Conservation (phyloP, 2,888 invertebrate species). For the Dryobotodes eremita region DNA sequence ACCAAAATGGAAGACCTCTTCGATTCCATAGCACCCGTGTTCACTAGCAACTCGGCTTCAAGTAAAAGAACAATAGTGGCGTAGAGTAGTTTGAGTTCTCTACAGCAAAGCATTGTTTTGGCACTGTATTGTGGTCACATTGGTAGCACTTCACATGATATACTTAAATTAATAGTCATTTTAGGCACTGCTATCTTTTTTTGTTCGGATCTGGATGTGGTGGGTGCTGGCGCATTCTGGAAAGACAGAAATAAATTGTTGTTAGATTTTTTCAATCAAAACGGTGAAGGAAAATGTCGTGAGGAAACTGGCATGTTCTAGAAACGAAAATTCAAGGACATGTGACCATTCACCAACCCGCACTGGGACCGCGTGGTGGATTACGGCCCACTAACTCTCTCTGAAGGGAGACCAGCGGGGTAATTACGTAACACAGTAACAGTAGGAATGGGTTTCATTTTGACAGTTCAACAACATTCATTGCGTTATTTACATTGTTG, state of each 20-base stretch:
- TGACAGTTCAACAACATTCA: too few species aligned
- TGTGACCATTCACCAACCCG: not conserved
- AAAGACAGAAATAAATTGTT: constrained; percentile 68
- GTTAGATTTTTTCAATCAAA: not conserved
- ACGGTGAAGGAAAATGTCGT: too few species aligned
- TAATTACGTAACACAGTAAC: too few species aligned
- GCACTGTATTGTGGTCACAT: constrained; percentile 85
- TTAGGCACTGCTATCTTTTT: constrained; percentile 78
- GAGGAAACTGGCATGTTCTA: not conserved
- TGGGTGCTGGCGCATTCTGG: constrained; percentile 77
- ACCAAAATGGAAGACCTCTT: constrained; percentile 86
- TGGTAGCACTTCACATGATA: constrained; percentile 73
- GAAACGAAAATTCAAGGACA: not conserved
- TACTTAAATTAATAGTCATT: constrained; percentile 89
- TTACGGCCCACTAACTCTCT: not conserved
- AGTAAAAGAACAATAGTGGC: constrained; percentile 86
- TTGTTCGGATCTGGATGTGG: constrained; percentile 49
- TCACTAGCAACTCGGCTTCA: constrained; percentile 85
- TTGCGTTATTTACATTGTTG: too few species aligned
- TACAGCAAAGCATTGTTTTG: constrained; percentile 90
- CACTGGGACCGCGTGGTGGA: not conserved
- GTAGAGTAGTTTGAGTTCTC: constrained; percentile 88
- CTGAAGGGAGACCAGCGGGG: too few species aligned
- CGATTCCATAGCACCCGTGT: constrained; percentile 87
- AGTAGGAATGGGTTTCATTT: too few species aligned